Percentiles rank a stretch among this genome's conserved stretches.
Conservation (phyloP, 1,140 invertebrate genomes). For the Aphidius gifuensis region DNA sequence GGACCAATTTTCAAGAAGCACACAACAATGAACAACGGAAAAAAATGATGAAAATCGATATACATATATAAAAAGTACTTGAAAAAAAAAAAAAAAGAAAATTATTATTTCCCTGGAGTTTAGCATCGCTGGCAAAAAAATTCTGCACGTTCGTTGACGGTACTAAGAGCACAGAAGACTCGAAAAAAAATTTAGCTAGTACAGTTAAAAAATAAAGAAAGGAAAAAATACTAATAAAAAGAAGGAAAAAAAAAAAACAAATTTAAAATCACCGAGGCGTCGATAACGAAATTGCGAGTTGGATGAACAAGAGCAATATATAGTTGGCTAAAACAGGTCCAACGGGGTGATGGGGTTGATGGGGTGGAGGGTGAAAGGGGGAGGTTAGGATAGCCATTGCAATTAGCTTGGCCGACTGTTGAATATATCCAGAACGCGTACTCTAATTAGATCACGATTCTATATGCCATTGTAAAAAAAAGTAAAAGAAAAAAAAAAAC, state of each 20-base stretch:
- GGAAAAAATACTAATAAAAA: not conserved
- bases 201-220: not conserved
- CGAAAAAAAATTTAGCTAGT: too few relatives aligned
- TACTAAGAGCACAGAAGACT: too few relatives aligned
- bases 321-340: too few relatives aligned
- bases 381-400: not conserved
- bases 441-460: constrained; percentile 11
- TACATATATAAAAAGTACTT: too few relatives aligned
- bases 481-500: not conserved
- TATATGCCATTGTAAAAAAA: too few relatives aligned
- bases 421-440: constrained; percentile 2
- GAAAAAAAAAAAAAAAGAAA: too few relatives aligned
- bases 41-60: too few relatives aligned
- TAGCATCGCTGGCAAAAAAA: constrained; percentile 1
- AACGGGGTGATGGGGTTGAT: too few relatives aligned
- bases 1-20: too few relatives aligned
- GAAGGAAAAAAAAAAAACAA: not conserved
- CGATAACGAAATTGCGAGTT: constrained; percentile 3
- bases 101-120: not conserved
- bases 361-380: not conserved
- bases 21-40: too few relatives aligned
- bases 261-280: not conserved
- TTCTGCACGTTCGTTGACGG: not conserved
- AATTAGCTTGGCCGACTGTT: constrained; percentile 6
- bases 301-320: too few relatives aligned